Evolutionary conservation across 2,797 vertebrate genomes (phyloP), one percentile per base, ranked within the genome.

Genomic region (Poeciliopsis presidionis): DNA sequence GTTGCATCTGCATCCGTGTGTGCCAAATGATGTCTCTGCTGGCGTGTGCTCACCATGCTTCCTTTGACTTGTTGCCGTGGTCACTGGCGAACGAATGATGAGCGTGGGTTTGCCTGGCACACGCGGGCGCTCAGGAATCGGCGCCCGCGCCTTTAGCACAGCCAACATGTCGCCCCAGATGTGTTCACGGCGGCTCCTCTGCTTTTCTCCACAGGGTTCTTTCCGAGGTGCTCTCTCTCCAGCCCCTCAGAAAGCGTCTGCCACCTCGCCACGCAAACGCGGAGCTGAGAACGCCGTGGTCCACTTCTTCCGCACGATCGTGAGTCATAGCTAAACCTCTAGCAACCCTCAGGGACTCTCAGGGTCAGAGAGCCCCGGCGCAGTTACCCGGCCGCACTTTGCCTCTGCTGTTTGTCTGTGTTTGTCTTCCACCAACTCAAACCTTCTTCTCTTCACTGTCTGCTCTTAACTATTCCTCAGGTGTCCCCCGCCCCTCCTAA

Each of bases 261-360:
- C 96, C n/a, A 90, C 95, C 4, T 93, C 96, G 76, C 96, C 97
- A 25, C 97, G 97, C 81, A 97, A 97, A 87, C 94, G 97, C 51
- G 96, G 95, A 47, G 96, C 96, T 0, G 98, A 99, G 84, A 98
- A 98, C 91, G 97, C 98, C 0, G 98, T 99, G 90, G 96, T 97
- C 86, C 97, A 98, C 87, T 99, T 99, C 96, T 98, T 99, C 96
- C 98, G 97, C 95, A 97, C 97, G 87, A 98, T 99, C 33, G 98
- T 99, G 94, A 98, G 97, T 97, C 77, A 4, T 0, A 51, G 25
- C 14, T 8, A 0, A 2, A 43, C 36, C 28, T 75, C 11, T 65
- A 13, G 49, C 47, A 57, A 41, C 55, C 9, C 16, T 83, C 46
- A 3, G 67, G 12, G 28, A 18, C 22, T 45, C 70, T n/a, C 2